phyloP scores from a whole-genome alignment of 2,888 invertebrate genomes.

The Cybosia mesomella region DNA sequence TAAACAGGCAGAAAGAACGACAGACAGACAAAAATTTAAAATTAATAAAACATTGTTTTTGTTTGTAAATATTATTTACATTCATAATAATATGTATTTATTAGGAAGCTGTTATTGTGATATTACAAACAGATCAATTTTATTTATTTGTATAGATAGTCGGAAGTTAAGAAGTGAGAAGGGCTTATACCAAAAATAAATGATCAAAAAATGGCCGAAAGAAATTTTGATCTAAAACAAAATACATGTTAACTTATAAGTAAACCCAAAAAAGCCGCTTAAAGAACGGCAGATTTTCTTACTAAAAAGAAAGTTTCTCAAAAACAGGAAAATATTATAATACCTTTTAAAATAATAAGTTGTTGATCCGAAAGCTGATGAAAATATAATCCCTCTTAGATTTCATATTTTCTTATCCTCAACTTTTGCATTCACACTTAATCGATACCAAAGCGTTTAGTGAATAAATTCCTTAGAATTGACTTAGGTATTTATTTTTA shows the following conservation, averaged over 20 bases:
- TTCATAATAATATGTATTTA: no score
- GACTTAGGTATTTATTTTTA: background rate
- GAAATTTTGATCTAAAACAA: background rate
- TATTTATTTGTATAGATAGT: no score
- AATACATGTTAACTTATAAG: background rate
- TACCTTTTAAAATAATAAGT: slow-evolving; percentile 9
- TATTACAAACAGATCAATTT: no score
- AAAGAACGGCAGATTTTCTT: background rate
- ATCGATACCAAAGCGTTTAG: background rate
- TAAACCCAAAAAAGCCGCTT: background rate
- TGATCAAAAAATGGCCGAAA: background rate
- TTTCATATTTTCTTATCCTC: slow-evolving; percentile 5
- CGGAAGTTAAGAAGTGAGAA: no score
- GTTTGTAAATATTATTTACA: no score
- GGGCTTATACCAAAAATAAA: no score
- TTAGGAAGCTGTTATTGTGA: no score
- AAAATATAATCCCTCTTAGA: background rate
- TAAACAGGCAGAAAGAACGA: no score
- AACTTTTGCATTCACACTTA: slow-evolving; percentile 8
- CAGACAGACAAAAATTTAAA: no score
- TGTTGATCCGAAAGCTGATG: slow-evolving; percentile 2
- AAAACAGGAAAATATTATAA: background rate
- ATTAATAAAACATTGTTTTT: no score
- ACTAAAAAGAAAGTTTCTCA: background rate
- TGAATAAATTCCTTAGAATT: slow-evolving; percentile 2